Conservation (phyloP, 2,888 invertebrate genomes). For the Tiliacea aurago region DNA sequence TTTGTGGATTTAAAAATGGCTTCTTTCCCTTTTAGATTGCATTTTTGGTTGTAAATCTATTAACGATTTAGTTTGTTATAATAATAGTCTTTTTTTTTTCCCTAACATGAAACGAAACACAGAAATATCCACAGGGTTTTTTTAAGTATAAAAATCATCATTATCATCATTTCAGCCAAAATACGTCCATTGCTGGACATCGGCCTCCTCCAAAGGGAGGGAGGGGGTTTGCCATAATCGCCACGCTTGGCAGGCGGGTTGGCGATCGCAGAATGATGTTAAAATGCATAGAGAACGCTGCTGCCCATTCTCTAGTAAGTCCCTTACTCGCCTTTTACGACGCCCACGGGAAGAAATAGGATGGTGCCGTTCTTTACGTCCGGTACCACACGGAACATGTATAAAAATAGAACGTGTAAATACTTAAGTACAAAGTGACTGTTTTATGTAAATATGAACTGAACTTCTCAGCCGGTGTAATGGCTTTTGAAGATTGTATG, state of each 20-base stretch:
- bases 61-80: constrained; percentile 16
- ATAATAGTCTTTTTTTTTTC: not conserved
- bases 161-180: no score
- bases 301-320: no score
- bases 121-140: not conserved
- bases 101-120: not conserved
- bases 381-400: not conserved
- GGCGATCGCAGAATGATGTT: no score
- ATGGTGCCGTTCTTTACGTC: no score
- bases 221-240: no score
- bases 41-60: constrained; percentile 28
- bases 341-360: no score
- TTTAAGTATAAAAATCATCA: no score
- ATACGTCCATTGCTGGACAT: no score
- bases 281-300: no score
- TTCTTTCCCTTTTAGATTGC: constrained; percentile 25
- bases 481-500: constrained; percentile 10
- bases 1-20: constrained; percentile 56
- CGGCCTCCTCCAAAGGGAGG: no score
- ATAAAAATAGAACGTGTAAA: not conserved
- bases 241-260: no score
- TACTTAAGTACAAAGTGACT: not conserved
- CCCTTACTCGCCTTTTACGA: no score
- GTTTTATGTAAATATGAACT: not conserved
- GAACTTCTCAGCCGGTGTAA: not conserved